Evolutionary conservation across 2,113 vertebrate species (phyloP).

Genomic region (Clupea harengus): DNA sequence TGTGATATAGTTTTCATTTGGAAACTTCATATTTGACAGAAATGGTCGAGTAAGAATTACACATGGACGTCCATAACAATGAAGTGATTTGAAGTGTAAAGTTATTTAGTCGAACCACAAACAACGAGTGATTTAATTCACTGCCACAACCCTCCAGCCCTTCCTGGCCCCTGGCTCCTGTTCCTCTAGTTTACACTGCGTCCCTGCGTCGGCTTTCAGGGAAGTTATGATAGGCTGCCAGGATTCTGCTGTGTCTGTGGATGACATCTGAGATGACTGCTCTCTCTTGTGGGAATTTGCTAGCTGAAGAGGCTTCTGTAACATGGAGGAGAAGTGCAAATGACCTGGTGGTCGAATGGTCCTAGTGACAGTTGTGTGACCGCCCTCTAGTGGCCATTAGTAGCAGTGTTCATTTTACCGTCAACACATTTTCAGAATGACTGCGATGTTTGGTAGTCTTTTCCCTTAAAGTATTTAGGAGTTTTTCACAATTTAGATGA

Average conservation of each 20-base stretch:
- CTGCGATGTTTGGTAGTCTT: not conserved
- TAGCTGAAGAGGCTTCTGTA: not conserved
- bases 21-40: too few species aligned
- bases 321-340: not conserved
- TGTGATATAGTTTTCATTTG: too few species aligned
- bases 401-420: not conserved
- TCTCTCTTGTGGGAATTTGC: not conserved
- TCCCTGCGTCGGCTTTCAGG: not conserved
- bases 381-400: not conserved
- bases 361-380: not conserved
- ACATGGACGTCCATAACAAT: not conserved
- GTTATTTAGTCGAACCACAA: not conserved
- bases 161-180: not conserved
- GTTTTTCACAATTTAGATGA: too few species aligned
- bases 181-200: not conserved
- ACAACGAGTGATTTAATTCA: not conserved
- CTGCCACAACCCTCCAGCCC: not conserved
- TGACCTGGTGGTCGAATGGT: not conserved
- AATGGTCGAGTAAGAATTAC: not conserved
- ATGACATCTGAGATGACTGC: not conserved
- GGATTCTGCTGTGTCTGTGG: not conserved
- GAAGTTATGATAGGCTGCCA: not conserved
- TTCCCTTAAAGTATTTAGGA: not conserved
- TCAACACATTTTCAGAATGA: not conserved
- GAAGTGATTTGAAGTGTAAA: not conserved